Percentiles rank a stretch among this genome's conserved stretches.
phyloP scores from a whole-genome alignment of 2,797 vertebrate genomes.

The Gobio occitaniae region DNA sequence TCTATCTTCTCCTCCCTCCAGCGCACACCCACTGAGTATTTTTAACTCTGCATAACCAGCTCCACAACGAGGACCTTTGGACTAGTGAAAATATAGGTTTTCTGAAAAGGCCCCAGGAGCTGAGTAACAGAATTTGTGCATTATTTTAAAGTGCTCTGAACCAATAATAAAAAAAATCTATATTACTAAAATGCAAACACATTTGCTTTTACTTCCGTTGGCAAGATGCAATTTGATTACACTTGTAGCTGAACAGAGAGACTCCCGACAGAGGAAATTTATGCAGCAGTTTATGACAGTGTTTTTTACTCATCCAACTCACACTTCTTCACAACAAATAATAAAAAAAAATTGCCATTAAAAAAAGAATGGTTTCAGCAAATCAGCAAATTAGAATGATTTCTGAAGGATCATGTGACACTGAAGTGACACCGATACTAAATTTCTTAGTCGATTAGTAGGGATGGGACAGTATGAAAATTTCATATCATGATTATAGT shows the following conservation, averaged over 20 bases:
- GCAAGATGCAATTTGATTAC: neutral
- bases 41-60: conserved; percentile 57
- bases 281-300: neutral
- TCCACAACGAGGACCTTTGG: conserved; percentile 45
- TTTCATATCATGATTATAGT: no score
- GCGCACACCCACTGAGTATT: conserved; percentile 49
- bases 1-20: neutral
- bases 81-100: conserved; percentile 28
- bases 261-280: neutral
- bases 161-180: neutral
- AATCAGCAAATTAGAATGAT: neutral
- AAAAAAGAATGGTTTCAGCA: neutral
- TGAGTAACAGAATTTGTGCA: neutral
- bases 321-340: neutral
- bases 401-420: neutral
- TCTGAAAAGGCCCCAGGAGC: neutral
- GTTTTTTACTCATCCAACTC: neutral
- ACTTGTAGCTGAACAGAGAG: neutral
- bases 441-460: no score
- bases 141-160: neutral
- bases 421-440: neutral
- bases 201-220: neutral
- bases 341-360: neutral
- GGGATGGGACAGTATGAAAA: no score
- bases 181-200: conserved; percentile 2